phyloP scores from a whole-genome alignment of 2,888 invertebrate species.

The Chaetogeoica ovagalla region DNA sequence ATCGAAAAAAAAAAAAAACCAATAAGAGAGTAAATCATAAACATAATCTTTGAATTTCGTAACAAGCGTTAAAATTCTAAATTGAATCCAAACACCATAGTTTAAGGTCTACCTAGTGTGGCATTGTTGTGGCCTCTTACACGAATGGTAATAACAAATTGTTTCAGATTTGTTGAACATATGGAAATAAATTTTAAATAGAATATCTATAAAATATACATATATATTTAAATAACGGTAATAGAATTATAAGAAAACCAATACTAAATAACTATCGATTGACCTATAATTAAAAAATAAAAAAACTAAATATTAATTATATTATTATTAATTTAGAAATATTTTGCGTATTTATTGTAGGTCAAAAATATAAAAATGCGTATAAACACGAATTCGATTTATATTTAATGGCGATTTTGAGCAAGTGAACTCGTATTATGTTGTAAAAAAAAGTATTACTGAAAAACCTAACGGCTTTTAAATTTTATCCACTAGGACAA shows the following conservation, averaged over 20 bases:
- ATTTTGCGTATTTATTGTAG: neutral
- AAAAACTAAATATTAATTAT: too few species aligned
- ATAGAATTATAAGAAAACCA: neutral
- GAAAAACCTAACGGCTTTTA: neutral
- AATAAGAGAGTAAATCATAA: too few species aligned
- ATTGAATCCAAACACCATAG: too few species aligned
- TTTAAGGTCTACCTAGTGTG: too few species aligned
- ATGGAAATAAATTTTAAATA: neutral
- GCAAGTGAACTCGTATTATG: slow-evolving; percentile 12
- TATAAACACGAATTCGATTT: slow-evolving; percentile 10
- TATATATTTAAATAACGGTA: neutral
- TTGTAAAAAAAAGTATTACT: neutral
- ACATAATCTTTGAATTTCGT: too few species aligned
- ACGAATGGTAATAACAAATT: too few species aligned
- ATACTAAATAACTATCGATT: neutral
- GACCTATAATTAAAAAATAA: slow-evolving; percentile 26
- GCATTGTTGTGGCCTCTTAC: too few species aligned
- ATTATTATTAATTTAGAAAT: slow-evolving; percentile 5
- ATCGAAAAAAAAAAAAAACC: too few species aligned
- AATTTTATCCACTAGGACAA: neutral
- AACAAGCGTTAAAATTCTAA: too few species aligned
- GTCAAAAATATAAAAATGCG: slow-evolving; percentile 3
- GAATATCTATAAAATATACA: too few species aligned
- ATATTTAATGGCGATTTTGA: slow-evolving; percentile 16
- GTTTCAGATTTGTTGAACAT: neutral